These are phyloP conservation scores for Varroa destructor DNA, from an alignment of 1,140 invertebrate species.

Conservation along the genomic window DNA sequence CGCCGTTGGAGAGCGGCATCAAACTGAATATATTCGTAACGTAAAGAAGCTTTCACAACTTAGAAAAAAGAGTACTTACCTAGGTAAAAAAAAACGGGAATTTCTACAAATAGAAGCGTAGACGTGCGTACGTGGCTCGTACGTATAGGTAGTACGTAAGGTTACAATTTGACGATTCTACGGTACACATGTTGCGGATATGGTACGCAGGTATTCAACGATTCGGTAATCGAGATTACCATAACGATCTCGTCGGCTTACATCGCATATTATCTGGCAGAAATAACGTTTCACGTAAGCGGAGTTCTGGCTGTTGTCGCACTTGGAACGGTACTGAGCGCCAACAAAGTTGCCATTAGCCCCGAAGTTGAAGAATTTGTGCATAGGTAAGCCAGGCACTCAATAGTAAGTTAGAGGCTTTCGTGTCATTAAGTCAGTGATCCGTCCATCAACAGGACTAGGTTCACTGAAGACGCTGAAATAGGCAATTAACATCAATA, in stretches of 20 bases:
- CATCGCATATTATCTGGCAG: conserved; percentile 42
- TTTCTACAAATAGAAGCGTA: too few relatives aligned
- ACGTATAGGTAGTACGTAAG: too few relatives aligned
- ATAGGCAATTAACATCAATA: not conserved
- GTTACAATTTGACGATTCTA: too few relatives aligned
- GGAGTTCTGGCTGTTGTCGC: conserved; percentile 44
- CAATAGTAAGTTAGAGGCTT: too few relatives aligned
- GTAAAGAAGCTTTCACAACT: too few relatives aligned
- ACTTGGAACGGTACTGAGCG: conserved; percentile 40
- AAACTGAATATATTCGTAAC: too few relatives aligned
- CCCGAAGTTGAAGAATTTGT: conserved; percentile 42
- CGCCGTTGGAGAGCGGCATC: too few relatives aligned
- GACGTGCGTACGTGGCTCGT: too few relatives aligned
- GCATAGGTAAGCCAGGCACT: conserved; percentile 38
- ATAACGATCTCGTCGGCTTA: conserved; percentile 43
- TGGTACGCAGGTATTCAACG: conserved; percentile 39
- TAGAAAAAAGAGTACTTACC: too few relatives aligned
- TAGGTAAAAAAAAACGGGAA: too few relatives aligned
- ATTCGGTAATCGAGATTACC: conserved; percentile 41
- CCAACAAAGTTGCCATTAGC: conserved; percentile 42
- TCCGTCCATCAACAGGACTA: conserved; percentile 23
- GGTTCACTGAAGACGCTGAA: not conserved
- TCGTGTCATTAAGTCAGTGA: too few relatives aligned
- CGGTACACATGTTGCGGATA: too few relatives aligned
- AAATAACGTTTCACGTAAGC: conserved; percentile 41